A percentile compares a stretch with the other conserved stretches of the same genome.
Evolutionary conservation across 2,113 vertebrate species (phyloP).

Genomic region (Lophotis ruficrista): DNA sequence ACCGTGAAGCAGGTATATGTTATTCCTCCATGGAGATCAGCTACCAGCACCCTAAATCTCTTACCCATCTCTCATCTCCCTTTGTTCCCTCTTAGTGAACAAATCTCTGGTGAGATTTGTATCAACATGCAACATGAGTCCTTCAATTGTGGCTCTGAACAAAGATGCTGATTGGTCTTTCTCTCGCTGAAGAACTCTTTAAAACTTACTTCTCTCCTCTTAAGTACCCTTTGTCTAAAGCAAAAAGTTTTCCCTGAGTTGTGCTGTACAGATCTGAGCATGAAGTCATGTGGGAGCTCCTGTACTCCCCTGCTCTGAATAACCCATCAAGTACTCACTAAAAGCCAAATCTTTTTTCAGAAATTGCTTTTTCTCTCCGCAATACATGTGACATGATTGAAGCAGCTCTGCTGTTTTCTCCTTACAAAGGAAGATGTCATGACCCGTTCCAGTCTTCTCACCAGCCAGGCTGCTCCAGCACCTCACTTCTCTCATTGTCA

Average conservation of each 20-base stretch:
- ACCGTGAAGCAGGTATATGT: background rate
- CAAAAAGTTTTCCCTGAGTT: background rate
- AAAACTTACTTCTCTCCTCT: background rate
- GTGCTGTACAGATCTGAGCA: background rate
- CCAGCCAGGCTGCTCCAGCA: background rate
- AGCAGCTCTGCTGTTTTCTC: background rate
- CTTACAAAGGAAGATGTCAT: background rate
- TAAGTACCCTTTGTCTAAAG: background rate
- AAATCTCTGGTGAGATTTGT: background rate
- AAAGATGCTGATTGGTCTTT: constrained; percentile 46
- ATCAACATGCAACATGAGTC: background rate
- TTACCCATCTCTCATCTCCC: background rate
- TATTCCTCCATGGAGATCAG: background rate
- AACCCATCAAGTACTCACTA: background rate
- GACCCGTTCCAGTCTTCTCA: background rate
- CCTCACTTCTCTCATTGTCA: background rate
- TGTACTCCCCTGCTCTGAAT: constrained; percentile 1
- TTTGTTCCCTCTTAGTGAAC: background rate
- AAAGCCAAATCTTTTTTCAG: constrained; percentile 5
- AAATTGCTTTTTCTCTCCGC: background rate
- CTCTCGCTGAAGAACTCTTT: background rate
- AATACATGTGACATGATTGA: background rate
- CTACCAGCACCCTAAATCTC: background rate
- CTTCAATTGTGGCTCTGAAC: background rate
- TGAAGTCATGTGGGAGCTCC: background rate